Base-by-base conservation (phyloP, 2,797 vertebrate genomes). In the Crocodylus rhombifer region DNA sequence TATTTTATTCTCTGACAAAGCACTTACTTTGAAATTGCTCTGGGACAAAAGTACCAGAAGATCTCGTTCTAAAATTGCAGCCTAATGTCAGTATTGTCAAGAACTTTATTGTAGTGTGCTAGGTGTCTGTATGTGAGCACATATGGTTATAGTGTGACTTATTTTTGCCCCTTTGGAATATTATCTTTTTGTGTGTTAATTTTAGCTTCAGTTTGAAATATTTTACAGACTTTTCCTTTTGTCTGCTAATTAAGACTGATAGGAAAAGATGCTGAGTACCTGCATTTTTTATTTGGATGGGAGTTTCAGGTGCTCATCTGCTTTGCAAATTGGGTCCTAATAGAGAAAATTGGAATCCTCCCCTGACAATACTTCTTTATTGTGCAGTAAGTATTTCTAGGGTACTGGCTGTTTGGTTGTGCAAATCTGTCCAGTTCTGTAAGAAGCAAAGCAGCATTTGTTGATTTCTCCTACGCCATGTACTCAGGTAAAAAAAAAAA, bases 291-390 rank as follows among this genome's bases (percentile, higher is more conserved):
- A 80, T 6, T 73, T 64, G 36, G 56, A 3, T 79, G 20, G n/a
- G 28, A 77, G 90, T 69, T 91, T 71, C 89, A 26, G 84, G 77
- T 91, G 2, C 88, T 93, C 77, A 56, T 95, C 92, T 84, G 64
- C 33, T 33, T 86, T 81, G 80, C 73, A 30, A 1, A 80, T 92
- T 87, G n/a, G 61, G 65, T 79, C 36, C 84, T 21, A 8, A 57
- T 33, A 2, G 71, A 6, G 62, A 85, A 88, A 95, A 76, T 63
- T 17, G 71, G 86, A 82, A 77, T 88, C 63, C 86, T 96, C 95
- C 95, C 92, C 81, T 77, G 95, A 91, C 92, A 95, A 30, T 33
- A 79, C 86, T 93, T 69, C 13, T 74, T 75, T 83, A 6, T 12
- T 71, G 82, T 63, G 51, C 21, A 77, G 67, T 56, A 42, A 42